Percentiles rank a stretch among this genome's conserved stretches.
Evolutionary conservation across 1,140 invertebrate species (phyloP).

Genomic region (Drosophila ananassae): DNA sequence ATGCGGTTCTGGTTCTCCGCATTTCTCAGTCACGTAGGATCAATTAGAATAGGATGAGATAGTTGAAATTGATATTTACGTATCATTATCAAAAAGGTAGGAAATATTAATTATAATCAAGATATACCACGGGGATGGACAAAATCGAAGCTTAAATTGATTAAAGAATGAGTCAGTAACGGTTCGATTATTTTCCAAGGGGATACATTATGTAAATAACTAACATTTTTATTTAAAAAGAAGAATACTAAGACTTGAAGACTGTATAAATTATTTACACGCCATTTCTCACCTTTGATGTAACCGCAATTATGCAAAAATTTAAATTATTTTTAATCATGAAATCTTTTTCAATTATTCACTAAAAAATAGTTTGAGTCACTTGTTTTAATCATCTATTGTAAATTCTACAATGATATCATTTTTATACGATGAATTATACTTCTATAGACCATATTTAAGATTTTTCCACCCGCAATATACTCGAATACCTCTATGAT

Average conservation of each 20-base stretch:
- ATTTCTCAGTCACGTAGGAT: slow-evolving; percentile 44
- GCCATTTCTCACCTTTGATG: not conserved
- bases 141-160: not conserved
- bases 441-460: too few species aligned
- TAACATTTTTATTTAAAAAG: not conserved
- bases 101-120: slow-evolving; percentile 17
- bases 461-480: not conserved
- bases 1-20: not conserved
- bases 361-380: not conserved
- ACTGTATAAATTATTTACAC: not conserved
- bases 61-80: slow-evolving; percentile 37
- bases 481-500: not conserved
- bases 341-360: slow-evolving; percentile 2
- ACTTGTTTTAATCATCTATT: not conserved
- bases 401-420: not conserved
- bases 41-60: slow-evolving; percentile 47
- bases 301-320: not conserved
- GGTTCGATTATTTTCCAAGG: not conserved
- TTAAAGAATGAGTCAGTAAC: not conserved
- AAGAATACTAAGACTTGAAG: not conserved
- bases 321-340: not conserved
- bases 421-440: not conserved
- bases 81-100: slow-evolving; percentile 31
- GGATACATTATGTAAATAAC: not conserved
- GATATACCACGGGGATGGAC: slow-evolving; percentile 1